Evolutionary conservation across 2,113 vertebrate genomes (phyloP).

Genomic region (Falcunculus frontatus): DNA sequence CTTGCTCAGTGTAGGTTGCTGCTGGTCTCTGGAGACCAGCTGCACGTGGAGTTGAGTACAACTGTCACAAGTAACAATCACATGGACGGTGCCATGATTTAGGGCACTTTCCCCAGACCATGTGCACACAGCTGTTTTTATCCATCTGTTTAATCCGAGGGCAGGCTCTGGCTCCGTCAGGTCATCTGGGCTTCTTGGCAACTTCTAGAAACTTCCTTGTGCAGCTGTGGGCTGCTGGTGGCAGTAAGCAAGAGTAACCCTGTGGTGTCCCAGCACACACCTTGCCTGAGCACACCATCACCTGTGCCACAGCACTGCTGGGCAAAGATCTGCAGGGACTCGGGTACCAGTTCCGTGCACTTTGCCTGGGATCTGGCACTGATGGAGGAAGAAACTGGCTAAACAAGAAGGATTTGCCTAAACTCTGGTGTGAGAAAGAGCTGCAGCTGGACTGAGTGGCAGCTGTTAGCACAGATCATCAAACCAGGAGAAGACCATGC

Average conservation of each 20-base stretch:
- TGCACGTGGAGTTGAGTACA: background rate
- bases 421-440: background rate
- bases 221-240: background rate
- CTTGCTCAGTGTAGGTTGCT: background rate
- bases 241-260: background rate
- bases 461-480: background rate
- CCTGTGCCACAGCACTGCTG: background rate
- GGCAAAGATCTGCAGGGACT: background rate
- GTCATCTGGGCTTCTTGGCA: background rate
- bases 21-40: background rate
- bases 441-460: background rate
- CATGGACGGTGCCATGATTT: rapidly evolving
- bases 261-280: background rate
- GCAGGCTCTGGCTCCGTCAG: background rate
- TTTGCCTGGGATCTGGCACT: background rate
- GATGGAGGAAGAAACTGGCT: background rate
- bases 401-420: background rate
- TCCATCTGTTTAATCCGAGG: background rate
- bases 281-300: background rate
- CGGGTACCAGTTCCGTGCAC: background rate
- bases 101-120: background rate
- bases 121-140: background rate
- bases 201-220: background rate
- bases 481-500: background rate
- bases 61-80: background rate